A percentile compares a stretch with the other conserved stretches of the same genome.
These are phyloP conservation scores for Napeogenes sylphis DNA, from an alignment of 2,888 invertebrate genomes.

Conservation along the genomic window DNA sequence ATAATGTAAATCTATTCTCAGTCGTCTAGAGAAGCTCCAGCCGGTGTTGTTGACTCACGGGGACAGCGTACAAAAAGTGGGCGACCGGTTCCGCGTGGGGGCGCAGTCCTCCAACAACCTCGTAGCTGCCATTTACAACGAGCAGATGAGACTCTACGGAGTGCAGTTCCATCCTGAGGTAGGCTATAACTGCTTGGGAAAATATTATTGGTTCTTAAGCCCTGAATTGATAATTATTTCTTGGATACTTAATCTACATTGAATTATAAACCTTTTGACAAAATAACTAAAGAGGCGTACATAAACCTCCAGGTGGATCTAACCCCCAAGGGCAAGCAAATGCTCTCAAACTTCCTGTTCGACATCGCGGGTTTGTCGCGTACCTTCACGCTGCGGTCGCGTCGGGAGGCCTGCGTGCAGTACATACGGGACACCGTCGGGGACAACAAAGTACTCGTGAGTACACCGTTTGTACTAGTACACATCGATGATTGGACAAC, in stretches of 20 bases:
- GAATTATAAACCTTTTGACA: too few relatives aligned
- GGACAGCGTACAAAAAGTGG: constrained; percentile 95
- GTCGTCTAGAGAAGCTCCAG: constrained; percentile 91
- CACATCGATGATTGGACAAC: neutral
- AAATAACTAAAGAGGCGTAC: too few relatives aligned
- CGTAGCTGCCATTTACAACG: constrained; percentile 93
- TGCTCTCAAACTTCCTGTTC: constrained; percentile 96
- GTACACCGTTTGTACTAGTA: constrained; percentile 45
- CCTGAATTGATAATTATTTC: too few relatives aligned
- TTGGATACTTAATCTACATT: too few relatives aligned
- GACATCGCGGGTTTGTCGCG: constrained; percentile 92
- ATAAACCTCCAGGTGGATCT: constrained; percentile 85
- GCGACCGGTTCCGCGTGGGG: constrained; percentile 90
- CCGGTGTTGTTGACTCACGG: constrained; percentile 97
- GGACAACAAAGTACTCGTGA: constrained; percentile 93
- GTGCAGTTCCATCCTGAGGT: constrained; percentile 99
- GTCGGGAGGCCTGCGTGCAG: constrained; percentile 93
- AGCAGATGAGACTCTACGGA: constrained; percentile 93
- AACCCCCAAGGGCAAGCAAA: constrained; percentile 91
- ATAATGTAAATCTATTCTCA: constrained; percentile 45
- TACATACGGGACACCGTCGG: constrained; percentile 94
- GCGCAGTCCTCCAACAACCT: constrained; percentile 89
- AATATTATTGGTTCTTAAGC: too few relatives aligned
- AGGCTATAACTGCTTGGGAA: constrained; percentile 16
- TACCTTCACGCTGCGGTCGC: constrained; percentile 90